Conservation (phyloP, 2,888 invertebrate species). For the Synanthedon andrenaeformis region DNA sequence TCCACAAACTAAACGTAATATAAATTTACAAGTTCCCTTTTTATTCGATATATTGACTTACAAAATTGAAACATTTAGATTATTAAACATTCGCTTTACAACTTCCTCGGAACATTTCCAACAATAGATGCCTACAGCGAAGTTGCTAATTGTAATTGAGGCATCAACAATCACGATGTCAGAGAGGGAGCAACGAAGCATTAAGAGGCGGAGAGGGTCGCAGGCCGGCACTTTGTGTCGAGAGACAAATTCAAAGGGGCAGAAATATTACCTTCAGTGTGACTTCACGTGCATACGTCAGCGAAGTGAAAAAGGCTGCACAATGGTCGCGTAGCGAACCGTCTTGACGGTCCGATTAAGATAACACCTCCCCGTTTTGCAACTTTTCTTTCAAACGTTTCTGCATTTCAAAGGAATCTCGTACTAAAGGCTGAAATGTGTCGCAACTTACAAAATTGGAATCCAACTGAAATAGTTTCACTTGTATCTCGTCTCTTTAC, state of each 20-base stretch:
- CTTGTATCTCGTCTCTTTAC: not conserved
- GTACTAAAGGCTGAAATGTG: conserved; percentile 21
- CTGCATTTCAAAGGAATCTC: conserved; percentile 25
- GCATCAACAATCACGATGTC: conserved; percentile 26
- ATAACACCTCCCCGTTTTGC: conserved; percentile 39
- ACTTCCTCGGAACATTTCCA: not conserved
- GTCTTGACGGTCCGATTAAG: conserved; percentile 49
- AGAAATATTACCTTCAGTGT: conserved; percentile 39
- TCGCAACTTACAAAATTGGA: conserved; percentile 3
- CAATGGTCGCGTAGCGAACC: conserved; percentile 32
- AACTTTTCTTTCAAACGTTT: conserved; percentile 19
- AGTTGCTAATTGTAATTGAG: conserved; percentile 11
- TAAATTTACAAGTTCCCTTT: not conserved
- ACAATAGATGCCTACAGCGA: not conserved
- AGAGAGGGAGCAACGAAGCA: conserved; percentile 21
- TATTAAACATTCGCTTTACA: too few relatives aligned
- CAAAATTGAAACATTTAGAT: too few relatives aligned
- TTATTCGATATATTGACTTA: not conserved
- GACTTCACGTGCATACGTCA: conserved; percentile 21
- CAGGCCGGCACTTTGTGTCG: conserved; percentile 15
- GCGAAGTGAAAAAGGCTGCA: conserved; percentile 35
- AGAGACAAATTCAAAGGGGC: conserved; percentile 36
- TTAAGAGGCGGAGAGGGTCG: conserved; percentile 20
- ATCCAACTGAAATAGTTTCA: conserved; percentile 7
- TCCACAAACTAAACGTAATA: too few relatives aligned